Evolutionary conservation across 2,888 invertebrate species (phyloP), one percentile per base, ranked within the genome.

Genomic region (Cantharis rustica): DNA sequence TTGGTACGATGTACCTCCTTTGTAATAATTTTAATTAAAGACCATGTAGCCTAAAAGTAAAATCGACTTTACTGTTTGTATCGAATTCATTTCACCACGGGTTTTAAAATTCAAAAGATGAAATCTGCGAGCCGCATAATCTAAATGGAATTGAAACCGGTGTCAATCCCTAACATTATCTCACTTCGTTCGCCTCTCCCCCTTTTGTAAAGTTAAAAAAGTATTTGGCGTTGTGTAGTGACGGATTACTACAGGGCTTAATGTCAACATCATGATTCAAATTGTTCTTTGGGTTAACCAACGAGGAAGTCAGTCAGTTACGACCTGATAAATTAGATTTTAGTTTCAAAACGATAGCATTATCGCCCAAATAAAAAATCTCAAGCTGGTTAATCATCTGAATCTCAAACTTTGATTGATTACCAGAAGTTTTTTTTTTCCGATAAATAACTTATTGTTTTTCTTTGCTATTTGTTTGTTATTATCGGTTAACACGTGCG

Each of bases 191-290:
- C 84, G 85, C 71, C 79, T 81, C 81, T 81, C 84, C 84, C 81
- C 81, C 80, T 81, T 47, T 82, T 82, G 81, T 83, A 81, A 83
- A 84, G 82, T 80, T 84, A 84, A 86, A 86, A 87, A 86, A 86
- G 86, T 85, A 84, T 84, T 84, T 85, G 85, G 84, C 86, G 84
- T 85, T 85, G 84, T 85, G 81, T 83, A 80, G 86, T 87, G 87
- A 88, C 86, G 86, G 88, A 88, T 88, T 87, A 87, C 86, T 83
- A 77, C 78, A 83, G 85, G 86, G 87, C 87, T 88, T 88, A 87
- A 86, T 87, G 88, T 88, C 87, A 87, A 87, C 87, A 87, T 87
- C 88, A 85, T 86, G 88, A 87, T 87, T 87, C 87, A 86, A 86
- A 88, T 88, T 87, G 86, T 86, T 84, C 84, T 82, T 81, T 81